phyloP scores from a whole-genome alignment of 2,113 vertebrate species.

The Bubo scandiacus region DNA sequence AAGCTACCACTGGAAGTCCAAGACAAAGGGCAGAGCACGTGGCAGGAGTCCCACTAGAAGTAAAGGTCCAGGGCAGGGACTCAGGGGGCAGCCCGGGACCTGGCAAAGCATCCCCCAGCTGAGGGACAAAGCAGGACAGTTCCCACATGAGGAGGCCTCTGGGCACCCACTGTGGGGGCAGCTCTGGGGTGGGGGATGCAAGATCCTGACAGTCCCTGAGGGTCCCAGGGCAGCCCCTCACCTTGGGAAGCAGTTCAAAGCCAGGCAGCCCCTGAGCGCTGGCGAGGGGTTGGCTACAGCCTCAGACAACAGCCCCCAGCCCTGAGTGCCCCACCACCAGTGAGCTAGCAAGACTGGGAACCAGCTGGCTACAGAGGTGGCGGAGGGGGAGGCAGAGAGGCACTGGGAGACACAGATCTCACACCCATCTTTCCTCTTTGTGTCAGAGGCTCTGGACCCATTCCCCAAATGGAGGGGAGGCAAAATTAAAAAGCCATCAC shows the following conservation, averaged over 20 bases:
- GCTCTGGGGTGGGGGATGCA: rapidly evolving
- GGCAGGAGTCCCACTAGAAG: background rate
- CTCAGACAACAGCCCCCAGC: background rate
- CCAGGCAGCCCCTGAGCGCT: background rate
- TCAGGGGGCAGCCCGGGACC: background rate
- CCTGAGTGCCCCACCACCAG: rapidly evolving
- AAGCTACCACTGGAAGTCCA: background rate
- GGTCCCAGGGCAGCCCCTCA: background rate
- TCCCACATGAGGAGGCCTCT: background rate
- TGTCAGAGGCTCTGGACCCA: background rate
- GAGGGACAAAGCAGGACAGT: background rate
- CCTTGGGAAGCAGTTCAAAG: background rate
- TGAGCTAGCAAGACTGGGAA: background rate
- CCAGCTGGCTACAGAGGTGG: background rate
- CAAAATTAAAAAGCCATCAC: background rate
- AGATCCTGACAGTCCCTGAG: background rate
- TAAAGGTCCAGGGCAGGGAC: background rate
- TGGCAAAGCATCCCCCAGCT: background rate
- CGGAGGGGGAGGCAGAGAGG: background rate
- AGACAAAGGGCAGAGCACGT: background rate
- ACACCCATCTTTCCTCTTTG: background rate
- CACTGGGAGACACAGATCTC: background rate
- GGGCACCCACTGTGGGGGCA: background rate
- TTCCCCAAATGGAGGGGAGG: background rate
- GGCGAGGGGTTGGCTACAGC: background rate